phyloP scores from a whole-genome alignment of 2,888 invertebrate genomes.

The Exephanes ischioxanthus region DNA sequence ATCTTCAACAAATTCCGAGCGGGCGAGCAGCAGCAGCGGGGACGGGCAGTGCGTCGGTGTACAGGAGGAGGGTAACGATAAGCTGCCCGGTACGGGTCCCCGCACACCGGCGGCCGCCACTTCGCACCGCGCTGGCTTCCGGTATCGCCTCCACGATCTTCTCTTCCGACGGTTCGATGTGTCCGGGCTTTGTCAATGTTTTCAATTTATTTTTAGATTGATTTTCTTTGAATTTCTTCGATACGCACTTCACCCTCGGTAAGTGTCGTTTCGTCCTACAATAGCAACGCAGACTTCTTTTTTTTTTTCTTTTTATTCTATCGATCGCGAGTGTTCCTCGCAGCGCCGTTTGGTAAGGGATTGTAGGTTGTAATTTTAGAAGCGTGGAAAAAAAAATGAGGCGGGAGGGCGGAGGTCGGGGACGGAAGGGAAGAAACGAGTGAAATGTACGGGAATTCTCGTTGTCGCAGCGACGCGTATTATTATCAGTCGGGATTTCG shows the following conservation, averaged over 20 bases:
- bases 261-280: neutral
- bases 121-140: conserved; percentile 16
- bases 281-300: neutral
- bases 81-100: neutral
- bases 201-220: neutral
- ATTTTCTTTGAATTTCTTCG: too few relatives aligned
- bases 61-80: conserved; percentile 2
- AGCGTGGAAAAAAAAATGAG: neutral
- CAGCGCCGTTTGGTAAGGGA: neutral
- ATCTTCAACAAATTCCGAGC: conserved; percentile 60
- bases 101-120: neutral
- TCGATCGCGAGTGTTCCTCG: neutral
- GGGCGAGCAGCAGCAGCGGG: conserved; percentile 15
- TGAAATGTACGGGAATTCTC: neutral
- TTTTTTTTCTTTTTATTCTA: neutral
- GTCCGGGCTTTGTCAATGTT: neutral
- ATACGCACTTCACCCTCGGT: neutral
- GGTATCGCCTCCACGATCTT: neutral
- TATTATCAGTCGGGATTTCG: conserved; percentile 57
- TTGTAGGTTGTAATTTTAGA: neutral
- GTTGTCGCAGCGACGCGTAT: conserved; percentile 27
- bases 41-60: neutral
- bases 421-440: neutral
- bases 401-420: neutral
- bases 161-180: neutral